A percentile compares a stretch with the other conserved stretches of the same genome.
phyloP scores from a whole-genome alignment of 2,113 vertebrate genomes.

The Tenebrosternarchus preto region DNA sequence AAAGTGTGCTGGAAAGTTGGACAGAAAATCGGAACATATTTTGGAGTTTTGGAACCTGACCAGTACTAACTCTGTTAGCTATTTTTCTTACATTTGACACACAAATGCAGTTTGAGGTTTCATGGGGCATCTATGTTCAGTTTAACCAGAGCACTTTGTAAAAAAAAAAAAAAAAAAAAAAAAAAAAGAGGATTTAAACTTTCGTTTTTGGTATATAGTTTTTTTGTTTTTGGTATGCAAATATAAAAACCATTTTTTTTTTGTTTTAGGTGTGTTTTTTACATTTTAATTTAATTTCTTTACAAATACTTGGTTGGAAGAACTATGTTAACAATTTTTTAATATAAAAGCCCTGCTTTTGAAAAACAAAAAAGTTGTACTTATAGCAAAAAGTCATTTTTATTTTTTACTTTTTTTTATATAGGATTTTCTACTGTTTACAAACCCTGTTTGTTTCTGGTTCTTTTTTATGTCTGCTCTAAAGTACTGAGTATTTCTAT shows the following conservation, averaged over 20 bases:
- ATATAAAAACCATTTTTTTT: neutral
- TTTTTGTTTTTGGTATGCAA: neutral
- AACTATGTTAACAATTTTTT: neutral
- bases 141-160: neutral
- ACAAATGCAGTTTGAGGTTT: neutral
- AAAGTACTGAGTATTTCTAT: constrained; percentile 52
- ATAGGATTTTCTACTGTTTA: neutral
- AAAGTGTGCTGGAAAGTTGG: neutral
- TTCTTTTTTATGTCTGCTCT: constrained; percentile 18
- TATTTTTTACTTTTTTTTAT: neutral
- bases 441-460: constrained; percentile 4
- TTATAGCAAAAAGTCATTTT: constrained; percentile 16
- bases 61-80: neutral
- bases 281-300: too few relatives aligned
- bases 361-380: neutral
- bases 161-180: too few relatives aligned
- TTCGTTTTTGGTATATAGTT: neutral
- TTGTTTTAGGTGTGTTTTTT: neutral
- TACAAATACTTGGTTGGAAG: neutral
- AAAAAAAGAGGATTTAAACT: too few relatives aligned
- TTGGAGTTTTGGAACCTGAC: neutral
- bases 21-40: neutral
- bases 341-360: neutral
- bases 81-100: neutral
- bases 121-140: neutral